These are phyloP conservation scores for Trichogramma evanescens DNA, from an alignment of 2,888 invertebrate species.

Conservation along the genomic window DNA sequence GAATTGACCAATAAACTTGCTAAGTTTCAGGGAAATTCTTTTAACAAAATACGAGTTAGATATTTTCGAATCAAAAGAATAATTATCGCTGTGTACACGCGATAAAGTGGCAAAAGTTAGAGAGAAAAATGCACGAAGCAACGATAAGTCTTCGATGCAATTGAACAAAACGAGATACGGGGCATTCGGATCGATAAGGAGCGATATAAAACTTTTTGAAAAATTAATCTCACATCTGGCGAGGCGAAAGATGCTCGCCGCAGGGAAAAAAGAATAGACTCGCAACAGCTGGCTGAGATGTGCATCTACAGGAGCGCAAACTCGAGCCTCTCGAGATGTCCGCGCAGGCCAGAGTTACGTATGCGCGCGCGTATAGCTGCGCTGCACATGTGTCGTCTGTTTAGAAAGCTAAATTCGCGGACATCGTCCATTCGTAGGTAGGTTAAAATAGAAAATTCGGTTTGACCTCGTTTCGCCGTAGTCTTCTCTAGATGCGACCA, in stretches of 20 bases:
- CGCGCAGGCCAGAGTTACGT: conserved; percentile 32
- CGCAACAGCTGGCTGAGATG: conserved; percentile 24
- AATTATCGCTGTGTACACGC: no score
- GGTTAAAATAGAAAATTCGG: conserved; percentile 49
- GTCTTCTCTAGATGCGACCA: conserved; percentile 5
- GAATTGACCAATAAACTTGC: no score
- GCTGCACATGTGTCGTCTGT: conserved; percentile 26
- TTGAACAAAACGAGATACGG: no score
- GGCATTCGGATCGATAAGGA: no score
- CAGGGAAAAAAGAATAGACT: conserved; percentile 19
- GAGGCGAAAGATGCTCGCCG: background rate
- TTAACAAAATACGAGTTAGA: conserved; percentile 13
- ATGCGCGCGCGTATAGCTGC: background rate
- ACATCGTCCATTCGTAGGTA: conserved; percentile 37
- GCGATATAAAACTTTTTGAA: background rate
- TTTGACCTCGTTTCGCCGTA: conserved; percentile 43
- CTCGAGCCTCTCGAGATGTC: conserved; percentile 16
- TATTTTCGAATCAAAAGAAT: no score
- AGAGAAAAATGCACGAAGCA: no score
- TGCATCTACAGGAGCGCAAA: background rate
- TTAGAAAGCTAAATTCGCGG: conserved; percentile 48
- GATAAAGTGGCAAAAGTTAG: no score
- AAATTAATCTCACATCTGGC: conserved; percentile 1
- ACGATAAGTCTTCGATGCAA: no score
- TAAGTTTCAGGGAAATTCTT: conserved; percentile 5